A percentile compares a stretch with the other conserved stretches of the same genome.
Conservation (phyloP, 2,113 vertebrate species). For the Cacatua alba region DNA sequence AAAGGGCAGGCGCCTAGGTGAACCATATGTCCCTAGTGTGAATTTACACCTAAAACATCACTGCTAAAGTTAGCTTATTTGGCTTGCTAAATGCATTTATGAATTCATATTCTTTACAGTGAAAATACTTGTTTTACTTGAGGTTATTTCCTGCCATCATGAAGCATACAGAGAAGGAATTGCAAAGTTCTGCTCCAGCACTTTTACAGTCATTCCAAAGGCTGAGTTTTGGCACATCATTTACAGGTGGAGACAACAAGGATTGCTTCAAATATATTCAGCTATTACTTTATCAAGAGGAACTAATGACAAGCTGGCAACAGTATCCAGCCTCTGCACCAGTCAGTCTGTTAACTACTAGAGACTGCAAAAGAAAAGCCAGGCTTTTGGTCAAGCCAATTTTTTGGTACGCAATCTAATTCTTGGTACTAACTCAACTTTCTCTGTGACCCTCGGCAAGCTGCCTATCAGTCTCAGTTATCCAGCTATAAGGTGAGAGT, state of each 20-base stretch:
- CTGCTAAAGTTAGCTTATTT: background rate
- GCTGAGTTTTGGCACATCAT: background rate
- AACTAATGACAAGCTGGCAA: background rate
- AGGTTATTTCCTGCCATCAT: background rate
- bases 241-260: background rate
- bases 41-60: background rate
- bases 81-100: background rate
- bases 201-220: background rate
- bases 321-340: background rate
- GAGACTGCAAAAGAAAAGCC: background rate
- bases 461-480: background rate
- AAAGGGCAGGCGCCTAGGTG: background rate
- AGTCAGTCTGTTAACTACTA: background rate
- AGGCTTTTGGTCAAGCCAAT: background rate
- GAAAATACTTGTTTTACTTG: background rate
- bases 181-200: background rate
- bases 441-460: background rate
- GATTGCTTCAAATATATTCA: background rate
- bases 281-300: background rate
- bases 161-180: background rate
- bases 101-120: background rate
- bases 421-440: background rate
- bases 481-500: background rate
- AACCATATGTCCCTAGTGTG: background rate
- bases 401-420: background rate